Evolutionary conservation across 1,140 invertebrate species (phyloP).

Genomic region (Pseudomyrmex pallidus): DNA sequence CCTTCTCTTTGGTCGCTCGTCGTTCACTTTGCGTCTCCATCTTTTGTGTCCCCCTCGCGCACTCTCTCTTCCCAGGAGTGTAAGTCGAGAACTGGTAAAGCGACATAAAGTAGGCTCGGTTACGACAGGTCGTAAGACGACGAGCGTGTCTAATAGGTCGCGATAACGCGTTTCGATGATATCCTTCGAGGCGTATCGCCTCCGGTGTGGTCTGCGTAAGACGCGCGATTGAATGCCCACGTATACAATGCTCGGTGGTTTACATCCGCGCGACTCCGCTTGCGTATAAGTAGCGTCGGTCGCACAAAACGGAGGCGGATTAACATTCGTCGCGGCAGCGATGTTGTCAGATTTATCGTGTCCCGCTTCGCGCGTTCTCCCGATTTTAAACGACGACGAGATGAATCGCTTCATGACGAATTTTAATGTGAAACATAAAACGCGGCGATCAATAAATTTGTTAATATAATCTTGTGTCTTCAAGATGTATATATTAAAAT

Average conservation of each 20-base stretch:
- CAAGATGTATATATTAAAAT: too few relatives aligned
- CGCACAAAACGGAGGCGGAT: conserved; percentile 54
- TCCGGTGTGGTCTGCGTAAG: conserved; percentile 77
- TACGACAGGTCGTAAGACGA: conserved; percentile 79
- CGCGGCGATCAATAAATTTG: conserved; percentile 12
- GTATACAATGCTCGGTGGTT: conserved; percentile 10
- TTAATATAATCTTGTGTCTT: not conserved
- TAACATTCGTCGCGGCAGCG: conserved; percentile 38
- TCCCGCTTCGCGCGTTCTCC: not conserved
- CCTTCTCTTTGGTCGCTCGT: not conserved
- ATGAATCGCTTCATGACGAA: conserved; percentile 25
- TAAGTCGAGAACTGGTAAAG: conserved; percentile 73
- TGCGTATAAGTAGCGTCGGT: conserved; percentile 13
- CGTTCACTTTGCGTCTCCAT: not conserved
- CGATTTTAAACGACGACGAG: conserved; percentile 36
- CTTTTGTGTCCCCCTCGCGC: not conserved
- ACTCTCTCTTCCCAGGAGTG: conserved; percentile 30
- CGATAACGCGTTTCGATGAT: conserved; percentile 79
- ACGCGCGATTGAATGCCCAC: conserved; percentile 70
- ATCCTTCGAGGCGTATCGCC: conserved; percentile 74
- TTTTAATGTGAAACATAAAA: not conserved
- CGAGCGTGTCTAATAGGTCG: conserved; percentile 79
- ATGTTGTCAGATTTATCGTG: conserved; percentile 35
- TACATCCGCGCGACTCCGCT: conserved; percentile 13
- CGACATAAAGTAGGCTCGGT: conserved; percentile 72